Evolutionary conservation across 2,888 invertebrate genomes (phyloP).

Genomic region (Caenorhabditis zanzibari): DNA sequence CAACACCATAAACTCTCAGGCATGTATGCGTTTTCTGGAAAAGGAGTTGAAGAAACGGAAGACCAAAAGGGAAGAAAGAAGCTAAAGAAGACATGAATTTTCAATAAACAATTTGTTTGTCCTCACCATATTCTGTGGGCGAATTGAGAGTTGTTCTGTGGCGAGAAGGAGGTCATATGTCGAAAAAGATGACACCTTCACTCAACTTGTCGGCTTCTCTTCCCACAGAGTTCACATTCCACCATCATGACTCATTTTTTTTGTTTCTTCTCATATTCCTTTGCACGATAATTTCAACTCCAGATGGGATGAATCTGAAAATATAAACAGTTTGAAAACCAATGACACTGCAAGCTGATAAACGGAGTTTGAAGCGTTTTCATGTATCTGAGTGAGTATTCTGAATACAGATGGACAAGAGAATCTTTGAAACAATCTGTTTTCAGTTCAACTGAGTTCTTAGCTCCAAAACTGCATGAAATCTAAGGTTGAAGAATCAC

Average conservation of each 20-base stretch:
- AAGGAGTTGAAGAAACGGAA: slow-evolving; percentile 9
- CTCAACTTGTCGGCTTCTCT: slow-evolving; percentile 36
- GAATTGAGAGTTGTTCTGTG: slow-evolving; percentile 23
- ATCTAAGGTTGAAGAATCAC: no score
- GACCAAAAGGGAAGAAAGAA: slow-evolving; percentile 19
- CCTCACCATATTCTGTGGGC: slow-evolving; percentile 34
- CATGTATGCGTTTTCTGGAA: slow-evolving; percentile 49
- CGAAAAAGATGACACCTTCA: slow-evolving; percentile 45
- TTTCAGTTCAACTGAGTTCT: no score
- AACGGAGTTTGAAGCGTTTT: no score
- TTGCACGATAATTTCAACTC: slow-evolving; percentile 10
- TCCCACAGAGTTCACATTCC: slow-evolving; percentile 50
- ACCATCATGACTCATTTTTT: slow-evolving; percentile 20
- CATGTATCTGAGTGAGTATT: no score
- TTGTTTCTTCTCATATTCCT: slow-evolving; percentile 1
- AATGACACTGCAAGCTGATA: no score
- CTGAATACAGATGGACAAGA: no score
- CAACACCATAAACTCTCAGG: slow-evolving; percentile 57
- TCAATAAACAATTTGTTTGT: slow-evolving; percentile 61
- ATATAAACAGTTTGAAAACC: background rate
- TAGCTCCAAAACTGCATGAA: no score
- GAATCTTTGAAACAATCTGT: no score
- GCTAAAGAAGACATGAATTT: slow-evolving; percentile 50
- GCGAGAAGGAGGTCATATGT: slow-evolving; percentile 43
- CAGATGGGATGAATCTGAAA: background rate